Percentiles rank a stretch among this genome's conserved stretches.
Conservation (phyloP, 2,113 vertebrate species). For the Rhizomys pruinosus region DNA sequence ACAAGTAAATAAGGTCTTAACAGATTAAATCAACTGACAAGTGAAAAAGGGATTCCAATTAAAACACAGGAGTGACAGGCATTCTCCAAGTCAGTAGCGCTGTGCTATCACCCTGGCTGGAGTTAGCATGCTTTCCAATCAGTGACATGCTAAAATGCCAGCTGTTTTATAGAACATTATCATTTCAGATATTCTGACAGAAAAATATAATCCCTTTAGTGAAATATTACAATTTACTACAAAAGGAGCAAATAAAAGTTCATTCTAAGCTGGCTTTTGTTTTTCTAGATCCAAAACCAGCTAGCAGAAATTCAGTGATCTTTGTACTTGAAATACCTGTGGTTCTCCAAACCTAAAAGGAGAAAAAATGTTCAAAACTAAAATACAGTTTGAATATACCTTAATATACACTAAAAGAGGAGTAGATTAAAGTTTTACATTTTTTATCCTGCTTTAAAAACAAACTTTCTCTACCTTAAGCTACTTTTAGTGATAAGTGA, state of each 20-base stretch:
- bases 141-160: constrained; percentile 66
- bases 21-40: constrained; percentile 47
- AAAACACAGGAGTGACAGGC: constrained; percentile 50
- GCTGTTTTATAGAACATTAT: constrained; percentile 51
- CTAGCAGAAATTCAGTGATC: constrained; percentile 69
- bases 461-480: constrained; percentile 72
- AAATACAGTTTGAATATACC: constrained; percentile 66
- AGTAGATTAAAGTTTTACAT: constrained; percentile 56
- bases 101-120: constrained; percentile 15
- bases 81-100: constrained; percentile 49
- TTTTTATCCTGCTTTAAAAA: constrained; percentile 69
- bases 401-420: constrained; percentile 4
- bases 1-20: constrained; percentile 54
- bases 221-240: constrained; percentile 62
- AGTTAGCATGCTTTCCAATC: constrained; percentile 66
- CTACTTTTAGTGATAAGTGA: constrained; percentile 73
- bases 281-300: constrained; percentile 69
- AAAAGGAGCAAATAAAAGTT: constrained; percentile 67
- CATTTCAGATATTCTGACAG: constrained; percentile 58
- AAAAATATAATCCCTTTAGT: constrained; percentile 55
- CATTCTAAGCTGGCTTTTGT: constrained; percentile 70
- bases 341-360: constrained; percentile 79
- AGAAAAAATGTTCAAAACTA: constrained; percentile 78
- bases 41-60: constrained; percentile 59
- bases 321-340: constrained; percentile 75